A percentile compares a stretch with the other conserved stretches of the same genome.
Evolutionary conservation across 2,113 vertebrate genomes (phyloP).

Genomic region (Cryptoleucopteryx plumbea): DNA sequence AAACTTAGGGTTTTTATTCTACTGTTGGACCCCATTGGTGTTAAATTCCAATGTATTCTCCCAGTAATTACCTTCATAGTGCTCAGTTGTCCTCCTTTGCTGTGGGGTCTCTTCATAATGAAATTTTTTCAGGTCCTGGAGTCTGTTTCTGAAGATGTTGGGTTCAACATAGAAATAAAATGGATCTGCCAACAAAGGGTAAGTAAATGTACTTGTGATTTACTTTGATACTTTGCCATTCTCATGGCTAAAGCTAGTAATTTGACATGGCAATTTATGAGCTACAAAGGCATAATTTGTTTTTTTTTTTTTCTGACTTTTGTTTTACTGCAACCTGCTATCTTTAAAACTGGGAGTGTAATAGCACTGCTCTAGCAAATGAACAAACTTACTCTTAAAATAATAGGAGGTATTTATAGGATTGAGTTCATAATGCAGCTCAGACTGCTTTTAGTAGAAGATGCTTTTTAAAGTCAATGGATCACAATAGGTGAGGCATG

Average conservation of each 20-base stretch:
- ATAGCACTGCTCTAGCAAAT: background rate
- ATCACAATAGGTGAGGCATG: background rate
- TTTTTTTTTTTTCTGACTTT: background rate
- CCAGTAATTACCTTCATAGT: background rate
- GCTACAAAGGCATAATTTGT: background rate
- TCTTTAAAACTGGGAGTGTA: background rate
- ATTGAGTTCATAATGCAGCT: background rate
- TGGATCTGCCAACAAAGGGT: conserved; percentile 95
- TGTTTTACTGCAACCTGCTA: background rate
- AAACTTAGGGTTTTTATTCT: background rate
- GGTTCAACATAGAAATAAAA: conserved; percentile 98
- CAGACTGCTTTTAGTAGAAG: background rate
- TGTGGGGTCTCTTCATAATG: background rate
- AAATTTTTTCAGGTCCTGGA: conserved; percentile 82
- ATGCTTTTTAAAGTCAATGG: background rate
- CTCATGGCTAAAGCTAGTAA: background rate
- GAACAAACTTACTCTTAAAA: background rate
- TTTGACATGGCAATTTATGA: background rate
- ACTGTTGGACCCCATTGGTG: background rate
- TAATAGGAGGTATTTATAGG: background rate
- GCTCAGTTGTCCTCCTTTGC: background rate
- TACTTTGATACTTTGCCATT: background rate
- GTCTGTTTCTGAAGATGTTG: conserved; percentile 86
- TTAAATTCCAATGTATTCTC: background rate
- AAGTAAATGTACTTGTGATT: background rate